A percentile compares a stretch with the other conserved stretches of the same genome.
Evolutionary conservation across 1,140 invertebrate species (phyloP).

Genomic region (Drosophila nikananu): DNA sequence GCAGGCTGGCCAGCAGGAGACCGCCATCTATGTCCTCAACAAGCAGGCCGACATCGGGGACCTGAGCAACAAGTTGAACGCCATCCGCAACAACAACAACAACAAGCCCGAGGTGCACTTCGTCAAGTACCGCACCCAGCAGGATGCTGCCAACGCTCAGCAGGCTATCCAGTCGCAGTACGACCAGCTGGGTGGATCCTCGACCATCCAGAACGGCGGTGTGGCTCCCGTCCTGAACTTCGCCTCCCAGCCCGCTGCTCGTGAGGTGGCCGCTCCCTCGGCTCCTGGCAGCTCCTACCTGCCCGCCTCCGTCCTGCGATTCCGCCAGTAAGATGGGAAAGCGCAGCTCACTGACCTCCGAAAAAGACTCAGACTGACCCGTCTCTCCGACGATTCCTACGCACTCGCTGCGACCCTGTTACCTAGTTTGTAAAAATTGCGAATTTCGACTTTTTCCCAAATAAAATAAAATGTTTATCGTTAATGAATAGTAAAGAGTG

Average conservation of each 20-base stretch:
- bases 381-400: constrained; percentile 53
- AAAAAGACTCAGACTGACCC: constrained; percentile 48
- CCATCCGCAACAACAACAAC: constrained; percentile 62
- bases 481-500: constrained; percentile 37
- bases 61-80: constrained; percentile 69
- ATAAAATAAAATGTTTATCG: constrained; percentile 34
- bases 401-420: constrained; percentile 50
- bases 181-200: constrained; percentile 71
- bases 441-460: constrained; percentile 37
- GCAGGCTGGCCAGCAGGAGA: constrained; percentile 74
- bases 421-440: constrained; percentile 50
- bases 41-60: constrained; percentile 79
- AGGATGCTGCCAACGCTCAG: constrained; percentile 77
- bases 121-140: constrained; percentile 78
- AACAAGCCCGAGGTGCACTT: constrained; percentile 82
- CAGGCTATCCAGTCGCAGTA: constrained; percentile 75
- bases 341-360: neutral
- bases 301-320: constrained; percentile 63
- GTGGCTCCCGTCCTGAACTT: constrained; percentile 79
- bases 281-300: constrained; percentile 49
- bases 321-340: constrained; percentile 45
- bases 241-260: constrained; percentile 63
- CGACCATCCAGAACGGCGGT: constrained; percentile 67
- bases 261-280: constrained; percentile 32
- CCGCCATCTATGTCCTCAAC: constrained; percentile 80